Base-by-base conservation (phyloP, 1,140 invertebrate species). In the Diorhabda sublineata region DNA sequence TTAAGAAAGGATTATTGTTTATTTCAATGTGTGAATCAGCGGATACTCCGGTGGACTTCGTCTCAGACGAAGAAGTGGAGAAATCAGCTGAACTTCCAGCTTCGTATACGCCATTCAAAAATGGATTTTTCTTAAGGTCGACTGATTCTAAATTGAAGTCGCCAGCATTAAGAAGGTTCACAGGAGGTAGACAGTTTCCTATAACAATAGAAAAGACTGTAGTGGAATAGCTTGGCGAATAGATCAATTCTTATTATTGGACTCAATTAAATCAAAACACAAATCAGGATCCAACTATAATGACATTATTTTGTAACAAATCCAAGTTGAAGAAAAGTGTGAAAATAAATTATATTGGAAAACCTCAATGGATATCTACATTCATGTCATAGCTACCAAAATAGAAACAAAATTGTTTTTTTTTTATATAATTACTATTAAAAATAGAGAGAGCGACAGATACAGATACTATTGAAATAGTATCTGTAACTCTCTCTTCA, bases 41-140 rank as follows among this genome's bases (percentile, higher is more conserved):
- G 7, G 62, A 41, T 41, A 45, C 44, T 43, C 41, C 59, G 4
- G 5, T 26, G 4, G 64, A 45, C 41, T 64, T 70, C 58, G 64
- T 61, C 42, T 64, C 58, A 7, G 58, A 66, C 42, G 59, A 66
- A 3, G 62, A 66, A 4, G 43, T 58, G 26, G 65, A 26, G 45
- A 57, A 52, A 6, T 43, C 44, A 7, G 66, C 61, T 57, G 58
- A 58, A 44, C 59, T 58, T 60, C 62, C 67, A 11, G 61, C 58
- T 42, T 56, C 59, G 7, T 63, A 67, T 42, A 52, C 63, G 2
- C 77, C 77, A 56, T 73, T 78, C 26, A 80, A 69, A 67, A 80
- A 80, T 4, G 77, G 75, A 69, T 80, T 82, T 42, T 77, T 78
- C 45, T 75, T 70, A 2, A 81, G 61, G 66, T 82, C 77, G 42